Percentiles rank a stretch among this genome's conserved stretches.
Conservation (phyloP, 2,113 vertebrate species). For the Crotalus viridis region DNA sequence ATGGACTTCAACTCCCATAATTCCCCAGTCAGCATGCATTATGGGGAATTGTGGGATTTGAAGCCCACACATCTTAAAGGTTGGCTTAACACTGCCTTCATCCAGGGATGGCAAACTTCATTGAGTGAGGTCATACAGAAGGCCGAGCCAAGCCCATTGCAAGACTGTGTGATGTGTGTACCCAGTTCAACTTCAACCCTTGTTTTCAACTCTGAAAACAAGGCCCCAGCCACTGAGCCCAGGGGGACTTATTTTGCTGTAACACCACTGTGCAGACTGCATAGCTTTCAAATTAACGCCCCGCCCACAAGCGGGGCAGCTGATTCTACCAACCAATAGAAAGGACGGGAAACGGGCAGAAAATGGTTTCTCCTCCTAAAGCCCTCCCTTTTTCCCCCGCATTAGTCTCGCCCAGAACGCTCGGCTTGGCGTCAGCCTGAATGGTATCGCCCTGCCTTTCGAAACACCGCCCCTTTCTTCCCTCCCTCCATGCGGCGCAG, state of each 20-base stretch:
- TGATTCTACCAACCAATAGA: background rate
- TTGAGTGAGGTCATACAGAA: background rate
- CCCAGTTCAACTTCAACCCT: background rate
- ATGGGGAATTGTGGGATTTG: background rate
- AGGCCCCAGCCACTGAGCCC: background rate
- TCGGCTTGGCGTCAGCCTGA: background rate
- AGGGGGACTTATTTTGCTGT: background rate
- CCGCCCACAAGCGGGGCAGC: background rate
- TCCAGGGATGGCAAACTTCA: background rate
- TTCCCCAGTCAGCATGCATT: background rate
- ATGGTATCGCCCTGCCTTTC: background rate
- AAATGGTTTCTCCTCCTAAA: background rate
- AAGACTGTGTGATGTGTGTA: background rate
- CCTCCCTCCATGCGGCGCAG: background rate
- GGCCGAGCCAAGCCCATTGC: background rate
- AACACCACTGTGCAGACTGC: background rate
- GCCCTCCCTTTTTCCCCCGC: background rate
- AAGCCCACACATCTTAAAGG: background rate
- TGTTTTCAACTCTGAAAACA: too few species aligned
- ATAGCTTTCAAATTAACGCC: background rate
- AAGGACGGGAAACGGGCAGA: background rate
- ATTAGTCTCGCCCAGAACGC: slow-evolving; percentile 39
- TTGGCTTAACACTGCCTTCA: background rate
- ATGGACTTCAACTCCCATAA: background rate
- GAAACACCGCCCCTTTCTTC: background rate